Conservation (phyloP, 2,797 vertebrate species). For the Columba guinea region DNA sequence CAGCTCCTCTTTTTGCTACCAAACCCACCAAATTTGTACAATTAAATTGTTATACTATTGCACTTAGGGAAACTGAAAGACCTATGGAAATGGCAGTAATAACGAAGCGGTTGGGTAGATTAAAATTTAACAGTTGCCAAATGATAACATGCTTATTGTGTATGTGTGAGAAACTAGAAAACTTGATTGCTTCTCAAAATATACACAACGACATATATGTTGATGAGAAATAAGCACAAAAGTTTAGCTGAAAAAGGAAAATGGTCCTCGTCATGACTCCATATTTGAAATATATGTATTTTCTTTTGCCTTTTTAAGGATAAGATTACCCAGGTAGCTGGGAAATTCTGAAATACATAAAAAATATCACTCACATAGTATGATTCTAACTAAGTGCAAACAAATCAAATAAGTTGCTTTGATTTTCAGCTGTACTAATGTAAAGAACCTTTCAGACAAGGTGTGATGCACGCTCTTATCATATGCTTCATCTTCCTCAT, state of each 20-base stretch:
- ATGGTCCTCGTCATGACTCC: not conserved
- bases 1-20: not conserved
- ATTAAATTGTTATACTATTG: not conserved
- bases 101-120: not conserved
- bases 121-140: not conserved
- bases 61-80: not conserved
- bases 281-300: not conserved
- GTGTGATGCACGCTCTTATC: not conserved
- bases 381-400: not conserved
- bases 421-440: not conserved
- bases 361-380: not conserved
- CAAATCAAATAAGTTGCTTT: not conserved
- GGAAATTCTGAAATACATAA: not conserved
- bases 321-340: not conserved
- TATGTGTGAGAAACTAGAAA: not conserved
- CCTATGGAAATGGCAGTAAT: not conserved
- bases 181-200: not conserved
- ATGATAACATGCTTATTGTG: not conserved
- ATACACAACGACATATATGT: not conserved
- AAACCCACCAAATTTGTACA: not conserved
- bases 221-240: not conserved
- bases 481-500: not conserved
- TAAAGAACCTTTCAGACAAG: not conserved
- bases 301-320: not conserved
- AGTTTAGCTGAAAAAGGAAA: not conserved